A percentile compares a stretch with the other conserved stretches of the same genome.
Conservation (phyloP, 2,888 invertebrate genomes). For the Zygaena filipendulae region DNA sequence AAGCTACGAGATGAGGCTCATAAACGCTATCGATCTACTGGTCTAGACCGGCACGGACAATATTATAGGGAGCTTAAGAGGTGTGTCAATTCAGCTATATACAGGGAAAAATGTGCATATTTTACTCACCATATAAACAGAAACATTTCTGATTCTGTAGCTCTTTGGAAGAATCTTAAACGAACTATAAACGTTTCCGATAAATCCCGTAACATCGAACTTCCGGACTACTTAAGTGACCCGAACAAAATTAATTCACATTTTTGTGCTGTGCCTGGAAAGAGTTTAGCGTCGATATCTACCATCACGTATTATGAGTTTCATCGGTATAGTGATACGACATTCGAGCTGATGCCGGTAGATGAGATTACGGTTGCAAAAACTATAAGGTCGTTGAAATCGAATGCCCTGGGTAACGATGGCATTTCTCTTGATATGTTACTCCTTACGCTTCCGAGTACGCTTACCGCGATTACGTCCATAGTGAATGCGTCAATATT, state of each 20-base stretch:
- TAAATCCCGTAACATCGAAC: conserved; percentile 10
- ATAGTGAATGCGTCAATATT: conserved; percentile 11
- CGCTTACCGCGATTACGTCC: too few species aligned
- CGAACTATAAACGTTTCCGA: conserved; percentile 10
- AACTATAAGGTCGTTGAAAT: too few species aligned
- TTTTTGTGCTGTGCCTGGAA: conserved; percentile 11
- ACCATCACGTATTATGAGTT: conserved; percentile 6
- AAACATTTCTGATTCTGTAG: too few species aligned
- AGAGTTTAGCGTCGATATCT: conserved; percentile 3
- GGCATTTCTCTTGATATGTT: too few species aligned
- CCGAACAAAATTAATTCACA: conserved; percentile 8
- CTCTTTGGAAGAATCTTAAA: too few species aligned
- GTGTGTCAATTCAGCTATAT: conserved; percentile 2
- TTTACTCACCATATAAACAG: too few species aligned
- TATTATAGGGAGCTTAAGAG: conserved; percentile 10
- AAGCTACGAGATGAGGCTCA: too few species aligned
- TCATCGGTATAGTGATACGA: background rate
- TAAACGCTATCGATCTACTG: background rate
- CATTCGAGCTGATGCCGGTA: conserved; percentile 8
- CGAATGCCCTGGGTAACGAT: too few species aligned
- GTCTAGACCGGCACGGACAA: conserved; percentile 1
- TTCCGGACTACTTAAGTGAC: conserved; percentile 6
- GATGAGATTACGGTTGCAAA: too few species aligned
- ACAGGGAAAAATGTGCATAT: conserved; percentile 3
- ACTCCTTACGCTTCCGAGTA: too few species aligned